A percentile compares a stretch with the other conserved stretches of the same genome.
Conservation (phyloP, 2,113 vertebrate species). For the Apteryx owenii region DNA sequence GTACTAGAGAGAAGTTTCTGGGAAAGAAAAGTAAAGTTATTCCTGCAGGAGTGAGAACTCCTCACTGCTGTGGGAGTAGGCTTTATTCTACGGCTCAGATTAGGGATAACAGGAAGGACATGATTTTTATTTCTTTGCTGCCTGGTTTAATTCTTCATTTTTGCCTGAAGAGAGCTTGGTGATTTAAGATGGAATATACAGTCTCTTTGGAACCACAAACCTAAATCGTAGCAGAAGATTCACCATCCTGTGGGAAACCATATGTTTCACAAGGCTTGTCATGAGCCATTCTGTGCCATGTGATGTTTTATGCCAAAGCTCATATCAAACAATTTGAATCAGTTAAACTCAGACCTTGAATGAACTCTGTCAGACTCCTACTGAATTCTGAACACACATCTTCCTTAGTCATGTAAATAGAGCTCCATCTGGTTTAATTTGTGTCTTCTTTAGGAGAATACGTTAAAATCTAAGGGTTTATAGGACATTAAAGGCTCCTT, state of each 20-base stretch:
- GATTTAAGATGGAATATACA: not conserved
- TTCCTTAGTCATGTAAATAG: not conserved
- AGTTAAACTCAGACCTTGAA: not conserved
- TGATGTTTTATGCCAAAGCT: not conserved
- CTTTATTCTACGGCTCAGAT: not conserved
- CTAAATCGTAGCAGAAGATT: not conserved
- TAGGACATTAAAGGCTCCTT: not conserved
- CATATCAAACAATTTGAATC: not conserved
- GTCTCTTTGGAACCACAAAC: not conserved
- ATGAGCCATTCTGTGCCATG: not conserved
- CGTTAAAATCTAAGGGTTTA: not conserved
- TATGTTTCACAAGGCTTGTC: not conserved
- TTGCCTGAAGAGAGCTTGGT: not conserved
- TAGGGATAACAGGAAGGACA: not conserved
- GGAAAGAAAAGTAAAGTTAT: not conserved
- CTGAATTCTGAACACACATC: not conserved
- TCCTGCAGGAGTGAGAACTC: not conserved
- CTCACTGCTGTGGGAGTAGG: not conserved
- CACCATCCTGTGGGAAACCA: not conserved
- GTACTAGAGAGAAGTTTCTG: not conserved
- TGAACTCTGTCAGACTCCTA: not conserved
- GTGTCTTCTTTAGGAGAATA: not conserved
- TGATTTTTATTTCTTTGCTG: not conserved
- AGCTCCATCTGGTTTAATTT: not conserved
- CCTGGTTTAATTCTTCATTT: not conserved